Evolutionary conservation across 2,888 invertebrate species (phyloP), one percentile per base, ranked within the genome.

Genomic region (Plebejus melissa): DNA sequence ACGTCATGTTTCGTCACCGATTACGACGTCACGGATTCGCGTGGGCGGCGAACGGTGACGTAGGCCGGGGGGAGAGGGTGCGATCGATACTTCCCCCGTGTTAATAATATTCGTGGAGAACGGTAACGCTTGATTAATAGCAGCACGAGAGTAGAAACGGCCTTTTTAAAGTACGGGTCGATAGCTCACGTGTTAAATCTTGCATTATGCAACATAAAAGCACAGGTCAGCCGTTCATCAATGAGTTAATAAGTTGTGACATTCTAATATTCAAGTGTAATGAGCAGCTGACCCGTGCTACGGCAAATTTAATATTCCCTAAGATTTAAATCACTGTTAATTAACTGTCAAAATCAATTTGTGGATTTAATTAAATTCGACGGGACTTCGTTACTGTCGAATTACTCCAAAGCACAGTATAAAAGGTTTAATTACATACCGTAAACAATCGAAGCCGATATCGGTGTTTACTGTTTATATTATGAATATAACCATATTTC

Each of bases 161-260:
- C 85, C 87, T 88, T 86, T 86, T 80, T 84, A 85, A 84, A 79
- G 76, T 82, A 91, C 88, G 90, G 90, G 87, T 91, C 90, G 89
- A 76, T 83, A 84, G 84, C 82, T 90, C 90, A 89, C 87, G 87
- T 89, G 90, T 82, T 81, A 80, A 80, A 79, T 77, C 81, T 82
- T 81, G 80, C 83, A 83, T 79, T 81, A 80, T 81, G 81, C 83
- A 82, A 79, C 82, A 79, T 80, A 81, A 79, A 81, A 83, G 70
- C 80, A 85, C 83, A 85, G 88, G 87, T 88, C 89, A 88, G 79
- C 82, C 81, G 83, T 82, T 83, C 81, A 86, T 85, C 82, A 81
- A 84, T 83, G 82, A 84, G 82, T 82, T 82, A 81, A 84, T 80
- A 82, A 83, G 81, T 86, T 83, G 82, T 88, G 86, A 85, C 84